These are phyloP conservation scores for Drosophila longiperda DNA, from an alignment of 2,888 invertebrate genomes.

Conservation along the genomic window DNA sequence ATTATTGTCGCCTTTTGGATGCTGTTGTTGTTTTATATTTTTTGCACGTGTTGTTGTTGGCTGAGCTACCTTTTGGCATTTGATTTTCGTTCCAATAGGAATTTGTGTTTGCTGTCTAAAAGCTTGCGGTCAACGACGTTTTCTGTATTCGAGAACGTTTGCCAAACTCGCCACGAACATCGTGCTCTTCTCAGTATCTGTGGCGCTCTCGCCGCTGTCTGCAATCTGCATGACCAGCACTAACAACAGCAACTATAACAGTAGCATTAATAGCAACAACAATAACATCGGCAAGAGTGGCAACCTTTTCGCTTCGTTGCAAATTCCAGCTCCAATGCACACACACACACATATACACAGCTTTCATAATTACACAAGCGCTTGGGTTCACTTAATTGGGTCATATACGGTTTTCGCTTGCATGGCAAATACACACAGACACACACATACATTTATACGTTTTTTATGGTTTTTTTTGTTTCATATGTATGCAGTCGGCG, in stretches of 20 bases:
- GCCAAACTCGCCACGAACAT: slow-evolving; percentile 21
- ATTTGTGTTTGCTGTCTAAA: slow-evolving; percentile 34
- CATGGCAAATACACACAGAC: slow-evolving; percentile 41
- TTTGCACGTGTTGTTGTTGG: slow-evolving; percentile 20
- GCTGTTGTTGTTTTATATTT: slow-evolving; percentile 20
- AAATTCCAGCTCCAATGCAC: slow-evolving; percentile 78
- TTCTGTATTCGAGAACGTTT: slow-evolving; percentile 42
- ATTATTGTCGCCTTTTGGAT: slow-evolving; percentile 44
- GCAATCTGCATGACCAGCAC: slow-evolving; percentile 72
- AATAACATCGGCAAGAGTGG: slow-evolving; percentile 67
- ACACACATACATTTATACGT: slow-evolving; percentile 21
- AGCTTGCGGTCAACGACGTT: slow-evolving; percentile 67
- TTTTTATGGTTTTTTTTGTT: slow-evolving; percentile 34
- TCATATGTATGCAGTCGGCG: slow-evolving; percentile 45
- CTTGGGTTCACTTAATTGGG: slow-evolving; percentile 81
- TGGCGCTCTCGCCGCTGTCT: slow-evolving; percentile 46
- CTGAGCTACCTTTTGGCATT: slow-evolving; percentile 38
- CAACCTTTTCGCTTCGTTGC: slow-evolving; percentile 80
- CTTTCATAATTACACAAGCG: slow-evolving; percentile 78
- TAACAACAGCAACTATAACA: slow-evolving; percentile 30
- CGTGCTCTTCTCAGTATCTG: slow-evolving; percentile 36
- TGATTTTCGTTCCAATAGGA: slow-evolving; percentile 69
- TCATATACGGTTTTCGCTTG: slow-evolving; percentile 79
- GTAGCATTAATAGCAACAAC: slow-evolving; percentile 37
- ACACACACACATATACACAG: slow-evolving; percentile 47